These are phyloP conservation scores for Solenopsis invicta DNA, from an alignment of 1,140 invertebrate genomes.

Conservation along the genomic window DNA sequence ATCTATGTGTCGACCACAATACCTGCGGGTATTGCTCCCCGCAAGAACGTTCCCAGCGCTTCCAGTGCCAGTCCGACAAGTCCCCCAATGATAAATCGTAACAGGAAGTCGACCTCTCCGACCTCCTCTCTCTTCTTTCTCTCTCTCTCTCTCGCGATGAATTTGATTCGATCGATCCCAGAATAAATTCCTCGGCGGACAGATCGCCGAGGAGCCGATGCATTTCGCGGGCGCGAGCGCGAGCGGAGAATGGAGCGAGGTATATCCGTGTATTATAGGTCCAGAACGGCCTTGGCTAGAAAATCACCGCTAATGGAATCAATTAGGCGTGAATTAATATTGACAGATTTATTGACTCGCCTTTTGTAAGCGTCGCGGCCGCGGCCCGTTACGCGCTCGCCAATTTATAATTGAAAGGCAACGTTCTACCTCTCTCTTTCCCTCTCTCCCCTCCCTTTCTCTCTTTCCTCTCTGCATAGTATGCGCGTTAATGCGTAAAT, in stretches of 20 bases:
- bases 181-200: conserved; percentile 62
- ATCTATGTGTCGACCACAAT: conserved; percentile 4
- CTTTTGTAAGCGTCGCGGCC: conserved; percentile 77
- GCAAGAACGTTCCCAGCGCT: background rate
- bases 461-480: conserved; percentile 2
- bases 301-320: conserved; percentile 79
- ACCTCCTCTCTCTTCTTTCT: conserved; percentile 46
- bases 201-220: conserved; percentile 41
- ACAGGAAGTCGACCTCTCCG: conserved; percentile 57
- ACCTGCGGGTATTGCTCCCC: background rate
- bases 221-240: conserved; percentile 47
- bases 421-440: conserved; percentile 30
- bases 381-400: conserved; percentile 70
- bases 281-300: conserved; percentile 55
- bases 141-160: conserved; percentile 35
- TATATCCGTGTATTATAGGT: conserved; percentile 40
- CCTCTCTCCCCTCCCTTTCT: background rate
- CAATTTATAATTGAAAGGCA: conserved; percentile 78
- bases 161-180: conserved; percentile 57
- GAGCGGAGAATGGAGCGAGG: conserved; percentile 11
- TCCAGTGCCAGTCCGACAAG: conserved; percentile 17
- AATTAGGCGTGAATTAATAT: conserved; percentile 82
- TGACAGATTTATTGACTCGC: conserved; percentile 82
- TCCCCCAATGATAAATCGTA: conserved; percentile 54
- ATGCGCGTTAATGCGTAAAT: conserved; percentile 43